phyloP scores from a whole-genome alignment of 2,797 vertebrate species.

The Mus spretus region DNA sequence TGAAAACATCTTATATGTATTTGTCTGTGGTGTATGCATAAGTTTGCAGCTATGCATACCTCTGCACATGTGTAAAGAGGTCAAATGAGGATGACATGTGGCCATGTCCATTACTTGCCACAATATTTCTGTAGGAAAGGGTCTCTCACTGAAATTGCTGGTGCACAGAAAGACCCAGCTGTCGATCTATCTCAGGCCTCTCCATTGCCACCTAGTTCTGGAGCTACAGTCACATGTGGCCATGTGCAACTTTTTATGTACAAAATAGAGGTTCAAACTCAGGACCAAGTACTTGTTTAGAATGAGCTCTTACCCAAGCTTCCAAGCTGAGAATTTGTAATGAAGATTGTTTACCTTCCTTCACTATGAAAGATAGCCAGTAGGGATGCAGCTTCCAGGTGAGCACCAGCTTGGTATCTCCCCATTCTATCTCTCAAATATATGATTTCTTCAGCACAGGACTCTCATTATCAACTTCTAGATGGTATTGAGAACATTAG shows the following conservation, averaged over 20 bases:
- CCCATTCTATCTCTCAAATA: not conserved
- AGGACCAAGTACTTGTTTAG: not conserved
- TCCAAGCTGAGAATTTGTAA: not conserved
- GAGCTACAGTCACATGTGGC: not conserved
- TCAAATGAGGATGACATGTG: not conserved
- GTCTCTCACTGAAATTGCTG: no score
- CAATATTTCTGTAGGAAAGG: no score
- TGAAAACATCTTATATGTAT: not conserved
- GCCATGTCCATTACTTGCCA: no score
- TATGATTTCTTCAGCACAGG: not conserved
- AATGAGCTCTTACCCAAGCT: not conserved
- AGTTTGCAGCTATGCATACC: not conserved
- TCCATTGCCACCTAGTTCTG: no score
- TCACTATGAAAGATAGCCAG: not conserved
- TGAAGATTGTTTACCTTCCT: not conserved
- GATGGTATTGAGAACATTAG: not conserved
- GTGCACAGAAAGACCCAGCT: not conserved
- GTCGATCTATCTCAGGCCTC: not conserved
- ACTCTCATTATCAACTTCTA: not conserved
- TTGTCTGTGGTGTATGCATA: not conserved
- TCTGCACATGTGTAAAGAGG: no score
- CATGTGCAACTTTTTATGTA: not conserved
- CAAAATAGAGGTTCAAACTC: no score
- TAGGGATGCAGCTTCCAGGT: no score
- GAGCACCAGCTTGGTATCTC: not conserved